Evolutionary conservation across 2,113 vertebrate genomes (phyloP).

Genomic region (Catharus bicknelli): DNA sequence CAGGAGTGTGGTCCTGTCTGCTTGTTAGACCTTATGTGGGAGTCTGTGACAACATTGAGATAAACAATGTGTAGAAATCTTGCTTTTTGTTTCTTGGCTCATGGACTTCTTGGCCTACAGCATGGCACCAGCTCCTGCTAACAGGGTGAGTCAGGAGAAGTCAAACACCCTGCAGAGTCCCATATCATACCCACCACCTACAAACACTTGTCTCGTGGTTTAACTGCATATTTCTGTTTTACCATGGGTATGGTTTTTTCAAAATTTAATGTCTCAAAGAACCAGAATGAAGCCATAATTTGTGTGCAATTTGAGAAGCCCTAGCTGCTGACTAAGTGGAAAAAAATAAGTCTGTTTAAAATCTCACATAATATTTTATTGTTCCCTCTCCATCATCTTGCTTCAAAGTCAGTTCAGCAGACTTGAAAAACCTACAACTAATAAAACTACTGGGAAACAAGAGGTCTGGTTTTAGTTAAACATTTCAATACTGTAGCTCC

Average conservation of each 20-base stretch:
- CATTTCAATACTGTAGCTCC: neutral
- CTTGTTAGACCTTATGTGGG: neutral
- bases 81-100: neutral
- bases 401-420: conserved; percentile 18
- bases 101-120: neutral
- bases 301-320: neutral
- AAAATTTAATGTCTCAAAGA: neutral
- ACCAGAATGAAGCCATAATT: neutral
- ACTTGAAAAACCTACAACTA: neutral
- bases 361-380: neutral
- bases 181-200: neutral
- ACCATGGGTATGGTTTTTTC: neutral
- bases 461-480: conserved; percentile 24
- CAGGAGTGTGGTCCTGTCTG: neutral
- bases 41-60: neutral
- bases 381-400: neutral
- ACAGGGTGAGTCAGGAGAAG: neutral
- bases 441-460: neutral
- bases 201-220: neutral
- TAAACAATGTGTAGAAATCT: neutral
- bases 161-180: neutral
- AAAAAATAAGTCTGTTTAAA: neutral
- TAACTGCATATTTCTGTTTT: neutral
- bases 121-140: neutral
- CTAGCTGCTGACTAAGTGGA: neutral